Conservation (phyloP, 2,113 vertebrate genomes). For the Thryonomys swinderianus region DNA sequence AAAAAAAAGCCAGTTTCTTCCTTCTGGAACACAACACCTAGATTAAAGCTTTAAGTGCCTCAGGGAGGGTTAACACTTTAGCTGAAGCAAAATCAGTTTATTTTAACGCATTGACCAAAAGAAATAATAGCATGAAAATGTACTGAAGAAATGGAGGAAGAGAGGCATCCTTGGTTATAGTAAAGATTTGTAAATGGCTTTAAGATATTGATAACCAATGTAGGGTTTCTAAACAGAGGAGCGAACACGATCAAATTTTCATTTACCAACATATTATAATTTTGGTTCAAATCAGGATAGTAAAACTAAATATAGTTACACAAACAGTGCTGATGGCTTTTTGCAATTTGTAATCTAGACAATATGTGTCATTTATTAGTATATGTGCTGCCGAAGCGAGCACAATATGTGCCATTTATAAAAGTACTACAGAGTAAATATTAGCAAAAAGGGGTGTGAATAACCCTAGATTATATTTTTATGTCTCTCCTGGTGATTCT, state of each 20-base stretch:
- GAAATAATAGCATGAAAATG: background rate
- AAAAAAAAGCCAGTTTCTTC: background rate
- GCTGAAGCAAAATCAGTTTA: background rate
- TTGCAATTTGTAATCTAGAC: background rate
- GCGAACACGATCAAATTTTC: background rate
- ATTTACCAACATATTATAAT: background rate
- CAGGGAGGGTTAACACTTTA: background rate
- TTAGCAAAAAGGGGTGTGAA: background rate
- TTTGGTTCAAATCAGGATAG: constrained; percentile 28
- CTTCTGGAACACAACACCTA: background rate
- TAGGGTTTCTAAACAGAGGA: background rate
- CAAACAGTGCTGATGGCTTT: background rate
- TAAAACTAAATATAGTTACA: constrained; percentile 3
- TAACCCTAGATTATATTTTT: constrained; percentile 14
- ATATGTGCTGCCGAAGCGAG: too few species aligned
- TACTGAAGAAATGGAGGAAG: background rate
- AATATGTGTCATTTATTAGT: background rate
- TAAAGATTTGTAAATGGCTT: background rate
- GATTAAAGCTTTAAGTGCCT: background rate
- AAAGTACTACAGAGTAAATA: background rate
- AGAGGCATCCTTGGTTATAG: background rate
- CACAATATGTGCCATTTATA: background rate
- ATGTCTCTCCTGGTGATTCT: background rate
- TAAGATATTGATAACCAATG: background rate
- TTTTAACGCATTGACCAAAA: background rate